Conservation (phyloP, 1,140 invertebrate species). For the Babylonia areolata region DNA sequence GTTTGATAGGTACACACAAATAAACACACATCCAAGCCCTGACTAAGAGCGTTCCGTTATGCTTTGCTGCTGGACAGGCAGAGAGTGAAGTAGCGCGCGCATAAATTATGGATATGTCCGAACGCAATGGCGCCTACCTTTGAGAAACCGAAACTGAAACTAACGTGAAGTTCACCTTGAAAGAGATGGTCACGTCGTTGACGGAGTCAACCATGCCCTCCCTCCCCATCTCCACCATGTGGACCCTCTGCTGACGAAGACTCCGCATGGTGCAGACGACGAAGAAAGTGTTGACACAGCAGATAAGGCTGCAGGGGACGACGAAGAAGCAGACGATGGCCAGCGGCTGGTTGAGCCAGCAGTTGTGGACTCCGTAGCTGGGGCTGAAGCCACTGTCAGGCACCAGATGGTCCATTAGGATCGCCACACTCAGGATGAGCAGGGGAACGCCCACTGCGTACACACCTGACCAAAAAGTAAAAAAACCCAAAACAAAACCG, state of each 20-base stretch:
- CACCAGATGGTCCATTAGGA: slow-evolving; percentile 31
- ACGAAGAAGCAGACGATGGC: slow-evolving; percentile 43
- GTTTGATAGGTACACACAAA: too few relatives aligned
- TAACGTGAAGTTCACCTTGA: slow-evolving; percentile 24
- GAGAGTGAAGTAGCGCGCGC: too few relatives aligned
- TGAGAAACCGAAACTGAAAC: too few relatives aligned
- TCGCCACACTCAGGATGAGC: not conserved
- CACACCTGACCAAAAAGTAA: too few relatives aligned
- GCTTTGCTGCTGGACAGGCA: too few relatives aligned
- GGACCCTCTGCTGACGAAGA: slow-evolving; percentile 22
- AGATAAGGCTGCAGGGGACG: slow-evolving; percentile 39
- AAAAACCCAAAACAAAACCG: too few relatives aligned
- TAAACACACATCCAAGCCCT: too few relatives aligned
- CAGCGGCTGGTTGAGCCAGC: slow-evolving; percentile 41
- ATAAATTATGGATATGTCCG: too few relatives aligned
- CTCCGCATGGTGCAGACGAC: slow-evolving; percentile 31
- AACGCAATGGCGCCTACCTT: too few relatives aligned
- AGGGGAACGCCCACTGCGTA: slow-evolving; percentile 38
- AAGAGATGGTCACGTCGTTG: slow-evolving; percentile 36
- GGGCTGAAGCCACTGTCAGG: slow-evolving; percentile 35
- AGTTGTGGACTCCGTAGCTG: slow-evolving; percentile 36
- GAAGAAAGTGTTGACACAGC: slow-evolving; percentile 34
- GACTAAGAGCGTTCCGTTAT: too few relatives aligned
- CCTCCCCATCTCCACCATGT: slow-evolving; percentile 34
- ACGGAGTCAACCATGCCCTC: not conserved